These are phyloP conservation scores for Rhipidura dahli DNA, from an alignment of 2,113 vertebrate genomes.

Conservation along the genomic window DNA sequence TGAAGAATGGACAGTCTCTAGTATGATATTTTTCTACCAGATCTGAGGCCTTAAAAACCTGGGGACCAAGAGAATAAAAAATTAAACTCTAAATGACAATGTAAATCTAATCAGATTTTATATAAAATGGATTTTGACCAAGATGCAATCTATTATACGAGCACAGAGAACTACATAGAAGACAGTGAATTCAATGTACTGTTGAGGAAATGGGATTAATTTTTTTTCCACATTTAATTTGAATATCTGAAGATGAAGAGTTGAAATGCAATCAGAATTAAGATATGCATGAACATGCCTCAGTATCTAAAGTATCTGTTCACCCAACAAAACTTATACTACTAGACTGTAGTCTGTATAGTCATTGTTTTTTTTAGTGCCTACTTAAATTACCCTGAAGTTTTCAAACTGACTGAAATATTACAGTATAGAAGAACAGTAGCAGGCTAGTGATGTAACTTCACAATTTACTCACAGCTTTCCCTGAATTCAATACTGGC, in stretches of 20 bases:
- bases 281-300: not conserved
- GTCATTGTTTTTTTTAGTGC: not conserved
- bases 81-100: not conserved
- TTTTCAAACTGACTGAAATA: not conserved
- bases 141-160: not conserved
- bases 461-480: constrained; percentile 84
- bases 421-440: not conserved
- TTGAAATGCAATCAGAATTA: not conserved
- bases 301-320: not conserved
- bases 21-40: not conserved
- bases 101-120: not conserved
- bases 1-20: not conserved
- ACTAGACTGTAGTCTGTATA: not conserved
- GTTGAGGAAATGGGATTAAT: not conserved
- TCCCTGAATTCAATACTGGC: constrained; percentile 97
- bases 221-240: not conserved
- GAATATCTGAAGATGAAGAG: not conserved
- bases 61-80: not conserved
- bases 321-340: not conserved
- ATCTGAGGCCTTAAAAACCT: not conserved
- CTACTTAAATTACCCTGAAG: not conserved
- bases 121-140: not conserved
- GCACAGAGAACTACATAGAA: not conserved
- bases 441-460: not conserved
- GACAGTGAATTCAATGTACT: not conserved